A percentile compares a stretch with the other conserved stretches of the same genome.
phyloP scores from a whole-genome alignment of 2,888 invertebrate genomes.

The Tenthredo distinguenda region DNA sequence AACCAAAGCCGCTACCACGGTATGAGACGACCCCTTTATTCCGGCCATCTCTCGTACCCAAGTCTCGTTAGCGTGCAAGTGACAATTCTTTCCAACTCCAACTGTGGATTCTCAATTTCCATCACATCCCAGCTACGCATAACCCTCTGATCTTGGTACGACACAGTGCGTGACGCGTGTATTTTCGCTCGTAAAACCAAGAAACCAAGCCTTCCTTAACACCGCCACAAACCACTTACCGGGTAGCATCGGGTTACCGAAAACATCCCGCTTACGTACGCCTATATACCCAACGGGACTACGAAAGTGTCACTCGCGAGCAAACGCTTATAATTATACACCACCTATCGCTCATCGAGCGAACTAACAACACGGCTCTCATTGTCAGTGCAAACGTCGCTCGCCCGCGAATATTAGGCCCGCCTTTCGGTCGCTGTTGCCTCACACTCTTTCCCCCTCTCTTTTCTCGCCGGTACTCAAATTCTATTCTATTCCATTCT shows the following conservation, averaged over 20 bases:
- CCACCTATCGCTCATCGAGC: neutral
- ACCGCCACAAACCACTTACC: constrained; percentile 25
- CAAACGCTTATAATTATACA: neutral
- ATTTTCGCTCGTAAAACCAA: neutral
- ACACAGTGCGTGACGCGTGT: constrained; percentile 12
- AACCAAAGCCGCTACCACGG: constrained; percentile 45
- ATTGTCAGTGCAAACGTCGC: neutral
- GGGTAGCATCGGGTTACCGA: constrained; percentile 31
- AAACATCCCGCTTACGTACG: too few species aligned
- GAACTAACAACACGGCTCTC: neutral
- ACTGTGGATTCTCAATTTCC: constrained; percentile 7
- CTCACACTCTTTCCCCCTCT: neutral
- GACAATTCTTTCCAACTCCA: neutral
- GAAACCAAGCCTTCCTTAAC: neutral
- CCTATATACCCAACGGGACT: neutral
- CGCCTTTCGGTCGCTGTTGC: neutral
- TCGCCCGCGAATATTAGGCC: neutral
- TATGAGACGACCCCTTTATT: neutral
- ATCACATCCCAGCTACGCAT: neutral
- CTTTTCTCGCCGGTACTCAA: neutral
- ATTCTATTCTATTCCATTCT: too few species aligned
- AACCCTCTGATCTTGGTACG: constrained; percentile 4
- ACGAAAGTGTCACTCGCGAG: neutral
- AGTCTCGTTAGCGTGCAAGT: neutral
- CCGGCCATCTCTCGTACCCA: constrained; percentile 17